phyloP scores from a whole-genome alignment of 2,888 invertebrate species.

The Toxonevra muliebris region DNA sequence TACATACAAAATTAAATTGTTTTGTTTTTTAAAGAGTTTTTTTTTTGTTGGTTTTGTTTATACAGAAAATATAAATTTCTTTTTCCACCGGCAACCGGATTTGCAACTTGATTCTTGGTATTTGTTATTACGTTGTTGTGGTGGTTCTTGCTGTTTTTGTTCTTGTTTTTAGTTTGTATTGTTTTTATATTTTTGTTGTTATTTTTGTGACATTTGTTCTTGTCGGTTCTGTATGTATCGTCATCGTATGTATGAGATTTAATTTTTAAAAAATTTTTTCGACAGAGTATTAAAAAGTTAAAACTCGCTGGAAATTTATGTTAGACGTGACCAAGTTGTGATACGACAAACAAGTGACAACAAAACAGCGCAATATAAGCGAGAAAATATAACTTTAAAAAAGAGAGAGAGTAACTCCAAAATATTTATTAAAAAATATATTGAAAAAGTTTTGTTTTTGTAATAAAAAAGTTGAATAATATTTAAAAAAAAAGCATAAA shows the following conservation, averaged over 20 bases:
- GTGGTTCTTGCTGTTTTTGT: background rate
- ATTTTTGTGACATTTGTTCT: background rate
- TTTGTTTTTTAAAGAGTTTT: background rate
- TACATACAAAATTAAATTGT: too few species aligned
- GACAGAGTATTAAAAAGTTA: constrained; percentile 23
- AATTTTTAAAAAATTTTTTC: background rate
- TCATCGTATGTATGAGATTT: background rate
- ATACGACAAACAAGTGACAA: constrained; percentile 25
- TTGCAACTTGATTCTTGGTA: background rate
- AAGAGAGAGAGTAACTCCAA: background rate
- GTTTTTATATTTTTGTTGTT: background rate
- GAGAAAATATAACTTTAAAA: background rate
- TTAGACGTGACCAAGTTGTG: constrained; percentile 23
- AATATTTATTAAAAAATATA: background rate
- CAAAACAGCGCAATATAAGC: constrained; percentile 1
- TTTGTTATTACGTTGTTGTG: background rate
- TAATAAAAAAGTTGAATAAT: background rate
- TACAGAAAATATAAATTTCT: background rate
- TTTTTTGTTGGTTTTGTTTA: background rate
- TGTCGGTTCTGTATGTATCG: background rate
- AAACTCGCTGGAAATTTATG: constrained; percentile 19
- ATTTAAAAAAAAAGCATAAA: constrained; percentile 8
- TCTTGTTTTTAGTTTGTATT: background rate
- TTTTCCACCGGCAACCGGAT: background rate
- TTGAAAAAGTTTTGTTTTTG: too few species aligned